These are phyloP conservation scores for Nasonia vitripennis DNA, from an alignment of 1,140 invertebrate genomes.

Conservation along the genomic window DNA sequence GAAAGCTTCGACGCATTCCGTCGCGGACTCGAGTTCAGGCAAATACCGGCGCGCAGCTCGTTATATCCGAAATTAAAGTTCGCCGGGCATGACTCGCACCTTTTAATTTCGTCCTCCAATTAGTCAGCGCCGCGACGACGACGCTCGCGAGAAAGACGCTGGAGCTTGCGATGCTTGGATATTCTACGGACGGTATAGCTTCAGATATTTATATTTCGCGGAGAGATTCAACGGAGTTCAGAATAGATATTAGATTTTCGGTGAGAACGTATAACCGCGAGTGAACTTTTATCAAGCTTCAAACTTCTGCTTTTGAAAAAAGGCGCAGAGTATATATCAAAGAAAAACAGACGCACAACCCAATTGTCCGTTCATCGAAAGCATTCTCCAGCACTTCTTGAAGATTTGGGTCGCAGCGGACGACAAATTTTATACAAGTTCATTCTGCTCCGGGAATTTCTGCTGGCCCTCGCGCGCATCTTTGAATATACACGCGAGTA, in stretches of 20 bases:
- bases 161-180: background rate
- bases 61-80: slow-evolving; percentile 12
- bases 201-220: background rate
- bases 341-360: too few species aligned
- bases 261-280: too few species aligned
- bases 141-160: background rate
- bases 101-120: slow-evolving; percentile 2
- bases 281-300: background rate
- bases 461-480: background rate
- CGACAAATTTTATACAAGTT: slow-evolving; percentile 27
- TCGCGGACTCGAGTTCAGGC: background rate
- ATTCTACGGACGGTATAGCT: background rate
- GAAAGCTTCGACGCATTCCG: too few species aligned
- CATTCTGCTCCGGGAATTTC: slow-evolving; percentile 16
- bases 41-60: background rate
- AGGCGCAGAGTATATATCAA: too few species aligned
- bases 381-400: background rate
- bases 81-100: background rate
- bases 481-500: background rate
- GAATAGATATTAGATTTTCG: too few species aligned
- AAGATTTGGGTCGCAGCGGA: background rate
- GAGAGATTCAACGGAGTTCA: too few species aligned
- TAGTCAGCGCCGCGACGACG: background rate
- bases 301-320: too few species aligned
- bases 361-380: background rate